phyloP scores from a whole-genome alignment of 2,888 invertebrate species.

The Rosalia funebris region DNA sequence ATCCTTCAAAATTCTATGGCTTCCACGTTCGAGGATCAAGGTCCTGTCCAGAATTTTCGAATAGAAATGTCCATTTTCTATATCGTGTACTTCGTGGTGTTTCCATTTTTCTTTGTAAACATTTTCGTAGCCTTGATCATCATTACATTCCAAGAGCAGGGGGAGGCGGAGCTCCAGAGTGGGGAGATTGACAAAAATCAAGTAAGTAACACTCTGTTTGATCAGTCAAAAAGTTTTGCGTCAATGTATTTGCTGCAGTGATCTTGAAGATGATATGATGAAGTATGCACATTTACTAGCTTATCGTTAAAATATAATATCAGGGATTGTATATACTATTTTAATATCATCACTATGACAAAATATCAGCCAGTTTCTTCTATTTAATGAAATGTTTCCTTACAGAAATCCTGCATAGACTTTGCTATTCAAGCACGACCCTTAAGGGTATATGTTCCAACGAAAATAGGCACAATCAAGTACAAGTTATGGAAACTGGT shows the following conservation, averaged over 20 bases:
- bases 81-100: conserved; percentile 99
- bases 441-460: conserved; percentile 98
- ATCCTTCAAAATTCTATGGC: conserved; percentile 99
- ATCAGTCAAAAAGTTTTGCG: too few species aligned
- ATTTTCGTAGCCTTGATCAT: conserved; percentile 99
- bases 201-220: too few species aligned
- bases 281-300: too few species aligned
- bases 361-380: too few species aligned
- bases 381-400: too few species aligned
- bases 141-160: conserved; percentile 99
- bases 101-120: conserved; percentile 99
- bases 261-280: too few species aligned
- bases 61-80: conserved; percentile 99
- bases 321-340: too few species aligned
- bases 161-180: conserved; percentile 99
- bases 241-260: too few species aligned
- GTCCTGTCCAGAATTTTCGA: conserved; percentile 98
- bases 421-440: conserved; percentile 99
- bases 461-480: conserved; percentile 95
- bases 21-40: conserved; percentile 96
- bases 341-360: too few species aligned
- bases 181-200: conserved; percentile 99
- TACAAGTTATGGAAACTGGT: conserved; percentile 99
- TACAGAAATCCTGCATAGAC: conserved; percentile 99
- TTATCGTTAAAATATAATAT: too few species aligned